Evolutionary conservation across 1,140 invertebrate genomes (phyloP).

Genomic region (Pogonognathellus flavescens): DNA sequence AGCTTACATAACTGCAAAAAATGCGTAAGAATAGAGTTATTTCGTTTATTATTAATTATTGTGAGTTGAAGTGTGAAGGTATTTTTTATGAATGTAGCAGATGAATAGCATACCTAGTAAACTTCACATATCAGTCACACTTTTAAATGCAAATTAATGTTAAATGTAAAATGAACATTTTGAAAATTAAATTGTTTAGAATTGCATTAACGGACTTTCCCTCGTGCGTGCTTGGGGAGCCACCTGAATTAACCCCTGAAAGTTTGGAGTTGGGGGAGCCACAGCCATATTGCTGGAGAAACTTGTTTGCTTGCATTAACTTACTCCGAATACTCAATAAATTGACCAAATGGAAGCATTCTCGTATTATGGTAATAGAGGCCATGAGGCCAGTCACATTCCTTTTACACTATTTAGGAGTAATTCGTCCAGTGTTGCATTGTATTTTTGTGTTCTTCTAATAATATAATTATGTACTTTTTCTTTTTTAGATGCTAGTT

Average conservation of each 20-base stretch:
- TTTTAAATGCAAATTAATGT: no score
- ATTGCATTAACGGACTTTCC: slow-evolving; percentile 97
- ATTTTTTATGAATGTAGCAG: no score
- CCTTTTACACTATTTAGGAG: no score
- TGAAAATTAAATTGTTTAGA: slow-evolving; percentile 70
- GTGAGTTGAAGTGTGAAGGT: no score
- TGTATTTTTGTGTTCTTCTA: not conserved
- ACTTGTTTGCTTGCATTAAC: slow-evolving; percentile 99
- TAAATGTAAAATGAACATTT: no score
- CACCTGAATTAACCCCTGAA: slow-evolving; percentile 93
- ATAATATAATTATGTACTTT: slow-evolving; percentile 12
- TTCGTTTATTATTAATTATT: no score
- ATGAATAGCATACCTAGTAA: no score
- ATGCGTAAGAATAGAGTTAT: slow-evolving; percentile 83
- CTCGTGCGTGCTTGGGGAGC: slow-evolving; percentile 94
- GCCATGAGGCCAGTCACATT: slow-evolving; percentile 33
- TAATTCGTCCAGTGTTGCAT: no score
- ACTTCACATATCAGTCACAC: no score
- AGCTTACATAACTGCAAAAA: slow-evolving; percentile 94
- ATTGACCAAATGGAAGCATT: slow-evolving; percentile 99
- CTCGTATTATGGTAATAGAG: slow-evolving; percentile 92
- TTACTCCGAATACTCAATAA: slow-evolving; percentile 97
- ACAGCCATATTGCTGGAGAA: slow-evolving; percentile 94
- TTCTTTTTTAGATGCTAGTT: slow-evolving; percentile 87
- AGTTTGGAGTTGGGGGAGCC: slow-evolving; percentile 91